These are phyloP conservation scores for Zoanthus sansibaricus DNA, from an alignment of 92 coral and sea anemone genomes.

Conservation along the genomic window DNA sequence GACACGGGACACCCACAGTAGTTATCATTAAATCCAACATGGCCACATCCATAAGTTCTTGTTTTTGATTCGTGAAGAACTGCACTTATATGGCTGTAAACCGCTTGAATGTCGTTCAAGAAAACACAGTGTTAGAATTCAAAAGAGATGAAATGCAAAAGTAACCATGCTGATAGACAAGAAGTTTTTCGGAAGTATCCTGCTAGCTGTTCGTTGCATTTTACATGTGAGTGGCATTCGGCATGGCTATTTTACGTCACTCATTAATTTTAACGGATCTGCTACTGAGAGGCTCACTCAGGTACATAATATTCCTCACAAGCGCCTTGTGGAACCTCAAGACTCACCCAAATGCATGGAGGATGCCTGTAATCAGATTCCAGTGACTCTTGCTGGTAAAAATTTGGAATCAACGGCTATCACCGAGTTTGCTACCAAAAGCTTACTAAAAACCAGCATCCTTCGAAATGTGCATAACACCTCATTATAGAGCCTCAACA, in stretches of 20 bases:
- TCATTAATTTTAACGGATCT: constrained; percentile 63
- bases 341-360: constrained; percentile 71
- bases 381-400: constrained; percentile 39
- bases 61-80: constrained; percentile 18
- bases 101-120: background rate
- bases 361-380: constrained; percentile 56
- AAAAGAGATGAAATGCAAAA: constrained; percentile 46
- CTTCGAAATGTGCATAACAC: constrained; percentile 12
- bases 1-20: constrained; percentile 45
- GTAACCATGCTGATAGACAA: constrained; percentile 37
- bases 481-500: background rate
- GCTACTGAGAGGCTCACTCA: constrained; percentile 59
- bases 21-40: constrained; percentile 61
- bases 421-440: constrained; percentile 61
- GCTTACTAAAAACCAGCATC: constrained; percentile 56
- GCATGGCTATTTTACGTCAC: constrained; percentile 53
- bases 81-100: constrained; percentile 38
- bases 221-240: constrained; percentile 13
- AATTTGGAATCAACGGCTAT: constrained; percentile 57
- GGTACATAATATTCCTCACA: constrained; percentile 51
- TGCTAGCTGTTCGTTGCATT: constrained; percentile 45
- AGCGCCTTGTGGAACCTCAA: constrained; percentile 50
- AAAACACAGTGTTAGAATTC: constrained; percentile 37
- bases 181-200: constrained; percentile 39
- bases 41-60: constrained; percentile 48